Conservation (phyloP, 30 jellyfish, hydroid and myxozoan species). For the Aurelia aurita complex sp. Pacific region DNA sequence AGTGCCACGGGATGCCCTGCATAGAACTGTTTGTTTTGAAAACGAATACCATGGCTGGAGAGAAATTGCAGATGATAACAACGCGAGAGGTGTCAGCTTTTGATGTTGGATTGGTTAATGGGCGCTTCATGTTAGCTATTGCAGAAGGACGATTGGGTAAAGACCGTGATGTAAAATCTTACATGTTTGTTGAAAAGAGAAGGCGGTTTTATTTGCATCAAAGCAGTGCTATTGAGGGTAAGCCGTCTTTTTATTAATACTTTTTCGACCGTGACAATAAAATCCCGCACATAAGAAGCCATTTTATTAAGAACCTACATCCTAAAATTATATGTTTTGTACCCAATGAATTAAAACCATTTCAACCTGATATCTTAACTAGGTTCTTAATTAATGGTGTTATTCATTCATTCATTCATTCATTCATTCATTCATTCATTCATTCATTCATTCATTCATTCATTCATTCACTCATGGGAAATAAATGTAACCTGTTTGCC, state of each 20-base stretch:
- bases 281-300: too few relatives aligned
- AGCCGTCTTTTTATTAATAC: background rate
- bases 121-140: constrained; percentile 33
- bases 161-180: constrained; percentile 1
- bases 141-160: constrained; percentile 47
- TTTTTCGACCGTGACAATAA: too few relatives aligned
- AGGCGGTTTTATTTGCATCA: constrained; percentile 50
- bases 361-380: too few relatives aligned
- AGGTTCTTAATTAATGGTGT: too few relatives aligned
- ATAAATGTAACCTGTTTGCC: too few relatives aligned
- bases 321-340: too few relatives aligned
- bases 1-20: background rate
- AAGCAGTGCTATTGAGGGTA: constrained; percentile 41
- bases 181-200: constrained; percentile 23
- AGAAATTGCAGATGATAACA: constrained; percentile 33
- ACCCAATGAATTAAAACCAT: too few relatives aligned
- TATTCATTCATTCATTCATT: too few relatives aligned
- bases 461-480: too few relatives aligned
- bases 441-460: too few relatives aligned
- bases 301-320: too few relatives aligned
- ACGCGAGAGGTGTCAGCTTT: constrained; percentile 29
- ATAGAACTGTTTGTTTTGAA: constrained; percentile 41
- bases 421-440: too few relatives aligned
- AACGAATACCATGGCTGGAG: constrained; percentile 26
- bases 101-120: constrained; percentile 50